Evolutionary conservation across 1,140 invertebrate genomes (phyloP).

Genomic region (Bathynomus jamesi): DNA sequence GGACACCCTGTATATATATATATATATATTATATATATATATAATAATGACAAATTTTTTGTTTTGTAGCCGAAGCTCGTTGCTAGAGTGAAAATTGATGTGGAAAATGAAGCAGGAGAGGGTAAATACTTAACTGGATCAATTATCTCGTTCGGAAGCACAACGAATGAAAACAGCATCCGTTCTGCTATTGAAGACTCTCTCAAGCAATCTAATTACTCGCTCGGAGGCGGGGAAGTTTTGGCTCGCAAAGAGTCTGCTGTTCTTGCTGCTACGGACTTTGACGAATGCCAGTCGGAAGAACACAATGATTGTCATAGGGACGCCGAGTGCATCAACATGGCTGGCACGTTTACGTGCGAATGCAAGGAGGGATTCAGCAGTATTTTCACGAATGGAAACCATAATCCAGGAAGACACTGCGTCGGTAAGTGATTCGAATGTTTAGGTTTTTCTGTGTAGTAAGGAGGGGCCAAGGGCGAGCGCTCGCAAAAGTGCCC

Average conservation of each 20-base stretch:
- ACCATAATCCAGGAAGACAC: background rate
- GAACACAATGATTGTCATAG: constrained; percentile 88
- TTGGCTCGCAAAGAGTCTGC: background rate
- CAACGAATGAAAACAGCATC: background rate
- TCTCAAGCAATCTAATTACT: constrained; percentile 24
- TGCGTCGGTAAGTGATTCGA: background rate
- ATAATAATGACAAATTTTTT: too few species aligned
- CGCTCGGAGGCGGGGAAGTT: constrained; percentile 6
- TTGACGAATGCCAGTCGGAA: constrained; percentile 62
- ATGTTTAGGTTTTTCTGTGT: too few species aligned
- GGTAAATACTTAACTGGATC: background rate
- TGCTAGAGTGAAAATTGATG: background rate
- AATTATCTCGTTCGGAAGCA: background rate
- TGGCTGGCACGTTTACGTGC: constrained; percentile 81
- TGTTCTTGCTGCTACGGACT: background rate
- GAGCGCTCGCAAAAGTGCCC: too few species aligned
- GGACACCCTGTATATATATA: too few species aligned
- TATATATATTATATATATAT: too few species aligned
- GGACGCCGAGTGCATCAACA: constrained; percentile 74
- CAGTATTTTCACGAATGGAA: background rate
- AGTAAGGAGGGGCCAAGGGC: too few species aligned
- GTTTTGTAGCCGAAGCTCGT: background rate
- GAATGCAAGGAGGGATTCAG: constrained; percentile 61
- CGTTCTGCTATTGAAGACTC: constrained; percentile 10
- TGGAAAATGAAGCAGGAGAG: background rate